Base-by-base conservation (phyloP, 1,140 invertebrate genomes). In the Aphaenogaster floridana region DNA sequence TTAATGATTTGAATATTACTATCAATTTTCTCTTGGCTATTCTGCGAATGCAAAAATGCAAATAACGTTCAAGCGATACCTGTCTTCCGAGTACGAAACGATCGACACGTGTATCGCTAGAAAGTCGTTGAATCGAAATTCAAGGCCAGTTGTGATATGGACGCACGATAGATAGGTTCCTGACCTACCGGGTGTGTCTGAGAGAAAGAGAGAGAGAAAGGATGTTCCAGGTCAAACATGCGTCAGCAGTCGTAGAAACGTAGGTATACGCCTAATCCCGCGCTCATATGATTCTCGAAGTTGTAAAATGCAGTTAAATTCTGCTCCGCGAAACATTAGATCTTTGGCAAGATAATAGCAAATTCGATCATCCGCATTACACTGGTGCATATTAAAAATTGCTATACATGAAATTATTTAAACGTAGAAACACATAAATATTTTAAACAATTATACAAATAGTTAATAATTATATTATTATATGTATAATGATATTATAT, bases 51-150 rank as follows among this genome's bases (percentile, higher is more conserved):
- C 71, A 54, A 39, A 36, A 54, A 57, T 57, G n/a, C 34, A 74
- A 74, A 3, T 59, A 59, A 59, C 7, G n/a, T 17, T 61, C 3
- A 11, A 28, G 11, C 6, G 28, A 52, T 8, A 8, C 52, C 4
- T 17, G 7, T 39, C 21, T 3, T 9, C 15, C 15, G 21, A 69
- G 8, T 45, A 15, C n/a, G 3, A 68, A 45, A 28, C n/a, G 36
- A 74, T 17, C 52, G 36, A 59, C 13, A 42, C 7, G 36, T 76
- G n/a, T 17, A 1, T 59, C 15, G 1, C 21, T 61, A 45, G 34
- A 77, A 61, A 77, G 11, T 61, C 9, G 11, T 61, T 61, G 13
- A 34, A 28, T 17, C 11, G 6, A 76, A 61, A 61, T 77, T 61
- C 21, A 76, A 59, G 36, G 17, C 39, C 36, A 59, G 1, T 59